Percentiles rank a stretch among this genome's conserved stretches.
Evolutionary conservation across 2,888 invertebrate genomes (phyloP).

Genomic region (Sarcophaga carnaria): DNA sequence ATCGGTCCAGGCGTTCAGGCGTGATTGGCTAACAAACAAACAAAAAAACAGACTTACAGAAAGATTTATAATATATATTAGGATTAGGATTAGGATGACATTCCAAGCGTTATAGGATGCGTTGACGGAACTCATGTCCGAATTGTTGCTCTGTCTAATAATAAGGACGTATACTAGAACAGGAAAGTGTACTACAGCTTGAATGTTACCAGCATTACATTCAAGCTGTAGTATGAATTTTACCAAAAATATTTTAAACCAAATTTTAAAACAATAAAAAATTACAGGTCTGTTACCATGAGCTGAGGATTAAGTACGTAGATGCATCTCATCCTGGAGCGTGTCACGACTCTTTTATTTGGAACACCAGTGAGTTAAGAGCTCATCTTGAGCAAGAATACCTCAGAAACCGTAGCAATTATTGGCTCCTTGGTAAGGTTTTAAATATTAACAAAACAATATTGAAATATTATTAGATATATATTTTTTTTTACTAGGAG

Average conservation of each 20-base stretch:
- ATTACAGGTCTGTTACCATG: slow-evolving; percentile 37
- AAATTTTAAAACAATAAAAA: slow-evolving; percentile 41
- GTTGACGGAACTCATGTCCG: neutral
- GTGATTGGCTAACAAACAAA: too few relatives aligned
- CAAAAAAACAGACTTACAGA: too few relatives aligned
- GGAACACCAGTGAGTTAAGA: slow-evolving; percentile 35
- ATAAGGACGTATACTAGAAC: slow-evolving; percentile 34
- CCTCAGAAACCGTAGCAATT: slow-evolving; percentile 29
- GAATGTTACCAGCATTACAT: slow-evolving; percentile 4
- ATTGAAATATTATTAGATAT: neutral
- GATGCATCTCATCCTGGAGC: neutral
- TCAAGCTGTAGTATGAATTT: slow-evolving; percentile 15
- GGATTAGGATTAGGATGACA: slow-evolving; percentile 5
- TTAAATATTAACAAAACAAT: too few relatives aligned
- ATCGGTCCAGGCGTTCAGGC: too few relatives aligned
- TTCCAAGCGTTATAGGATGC: slow-evolving; percentile 49
- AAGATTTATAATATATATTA: too few relatives aligned
- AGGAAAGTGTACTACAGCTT: slow-evolving; percentile 31
- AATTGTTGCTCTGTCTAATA: slow-evolving; percentile 30
- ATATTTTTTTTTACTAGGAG: neutral
- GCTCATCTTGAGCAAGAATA: slow-evolving; percentile 43
- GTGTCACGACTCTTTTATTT: slow-evolving; percentile 15
- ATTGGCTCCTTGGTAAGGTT: slow-evolving; percentile 31
- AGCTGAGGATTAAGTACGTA: slow-evolving; percentile 29
- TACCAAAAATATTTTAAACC: slow-evolving; percentile 32